Evolutionary conservation across 2,888 invertebrate genomes (phyloP), one percentile per base, ranked within the genome.

Genomic region (Andricus quercusramuli): DNA sequence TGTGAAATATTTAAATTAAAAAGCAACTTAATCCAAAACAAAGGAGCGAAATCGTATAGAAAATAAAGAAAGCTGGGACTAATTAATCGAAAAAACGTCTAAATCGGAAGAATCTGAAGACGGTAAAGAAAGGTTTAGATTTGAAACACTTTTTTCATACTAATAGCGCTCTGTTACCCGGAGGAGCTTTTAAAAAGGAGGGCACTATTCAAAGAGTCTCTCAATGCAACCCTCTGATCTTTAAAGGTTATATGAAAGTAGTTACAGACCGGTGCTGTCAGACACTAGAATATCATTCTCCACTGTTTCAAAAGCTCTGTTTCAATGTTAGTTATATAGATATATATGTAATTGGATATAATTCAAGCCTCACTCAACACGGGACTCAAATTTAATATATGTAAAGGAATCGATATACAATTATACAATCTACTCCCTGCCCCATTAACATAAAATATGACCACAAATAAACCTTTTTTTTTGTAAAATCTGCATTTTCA

Each of bases 201-300:
- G 79, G 51, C 76, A 77, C 74, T 66, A 51, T 80, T 80, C 78
- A 81, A 79, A 82, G 82, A 25, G 78, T 56, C 79, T 79, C 56
- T 79, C 80, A 77, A 78, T 80, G 77, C 70, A 66, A n/a, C 76
- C n/a, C 56, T 56, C 77, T 77, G 67, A 81, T 80, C 70, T 83
- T 84, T 82, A 79, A 81, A 82, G 80, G 77, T 70, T 74, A 79
- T 78, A 79, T 78, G 77, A 29, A 29, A 25, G 62, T 41, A 81
- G 78, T 59, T 80, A 77, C 59, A 70, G 70, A 51, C 70, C 70
- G 51, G 20, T 74, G 32, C 51, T 51, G 74, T 56, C 56, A 74
- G 56, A 74, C 56, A 74, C 51, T 25, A 51, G 70, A 29, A 51
- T 74, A 70, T 70, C 47, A 51, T 74, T 32, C 74, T 56, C 74